Base-by-base conservation (phyloP, 2,113 vertebrate species). In the Willisornis vidua region DNA sequence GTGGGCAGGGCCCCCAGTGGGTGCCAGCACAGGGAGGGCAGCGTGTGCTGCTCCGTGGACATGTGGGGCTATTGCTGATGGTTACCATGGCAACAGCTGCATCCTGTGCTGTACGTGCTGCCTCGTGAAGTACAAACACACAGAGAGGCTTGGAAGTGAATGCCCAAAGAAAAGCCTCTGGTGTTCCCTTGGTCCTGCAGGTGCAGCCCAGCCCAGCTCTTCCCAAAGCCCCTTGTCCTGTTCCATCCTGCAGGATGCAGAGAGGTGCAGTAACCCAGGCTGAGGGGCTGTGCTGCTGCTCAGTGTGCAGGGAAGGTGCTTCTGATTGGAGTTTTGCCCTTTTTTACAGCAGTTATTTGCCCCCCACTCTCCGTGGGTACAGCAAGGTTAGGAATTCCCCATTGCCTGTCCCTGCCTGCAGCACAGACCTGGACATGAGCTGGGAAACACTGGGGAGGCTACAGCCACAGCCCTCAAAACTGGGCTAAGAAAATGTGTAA, bases 41-140 rank as follows among this genome's bases (percentile, higher is more conserved):
- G 54, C 3, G 23, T 25, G 75, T 65, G 87, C 89, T 71, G 61
- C 39, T 85, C 33, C 35, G 3, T 78, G 52, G 22, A 17, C 33
- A 3, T 2, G 52, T 24, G 58, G 12, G 82, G 88, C 81, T 93
- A 49, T 91, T 86, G 73, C 92, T 66, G 86, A 92, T 58, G 84
- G 89, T 90, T 94, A 5, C 96, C 82, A 68, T 33, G 59, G 91
- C 89, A 96, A 94, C 48, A 2, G 11, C 78, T 65, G 13, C 37
- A 0, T 85, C 62, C 92, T 81, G 73, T 73, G 93, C 76, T 93
- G 26, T 22, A 20, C 4, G 39, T 63, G 87, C 72, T 77, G 59
- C 43, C 35, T 87, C 29, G 22, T 39, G 81, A 86, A 57, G 85
- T 88, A 10, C 76, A 57, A 46, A 55, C 59, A 49, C 58, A 29